A percentile compares a stretch with the other conserved stretches of the same genome.
These are phyloP conservation scores for Glomeris marginata DNA, from an alignment of 2,888 invertebrate species.

Conservation along the genomic window DNA sequence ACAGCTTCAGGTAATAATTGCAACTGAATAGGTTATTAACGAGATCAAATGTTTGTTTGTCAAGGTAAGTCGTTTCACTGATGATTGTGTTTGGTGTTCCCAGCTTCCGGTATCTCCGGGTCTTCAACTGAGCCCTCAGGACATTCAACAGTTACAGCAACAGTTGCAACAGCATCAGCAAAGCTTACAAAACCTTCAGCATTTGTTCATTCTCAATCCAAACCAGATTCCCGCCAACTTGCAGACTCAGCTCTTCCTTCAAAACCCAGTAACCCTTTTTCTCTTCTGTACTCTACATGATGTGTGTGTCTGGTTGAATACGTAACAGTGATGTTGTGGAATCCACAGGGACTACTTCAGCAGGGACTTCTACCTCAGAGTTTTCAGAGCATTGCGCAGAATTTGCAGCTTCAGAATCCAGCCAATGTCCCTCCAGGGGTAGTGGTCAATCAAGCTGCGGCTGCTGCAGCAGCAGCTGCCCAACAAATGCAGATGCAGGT, in stretches of 20 bases:
- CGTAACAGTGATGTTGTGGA: neutral
- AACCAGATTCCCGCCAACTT: slow-evolving; percentile 38
- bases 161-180: slow-evolving; percentile 47
- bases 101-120: slow-evolving; percentile 14
- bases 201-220: slow-evolving; percentile 47
- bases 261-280: slow-evolving; percentile 50
- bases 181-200: slow-evolving; percentile 47
- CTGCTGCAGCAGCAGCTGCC: slow-evolving; percentile 19
- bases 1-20: slow-evolving; percentile 9
- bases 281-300: neutral
- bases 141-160: slow-evolving; percentile 38
- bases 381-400: slow-evolving; percentile 20
- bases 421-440: slow-evolving; percentile 18
- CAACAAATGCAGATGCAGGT: slow-evolving; percentile 16
- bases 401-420: slow-evolving; percentile 18
- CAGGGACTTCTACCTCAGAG: slow-evolving; percentile 21
- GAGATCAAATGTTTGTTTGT: neutral
- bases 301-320: neutral
- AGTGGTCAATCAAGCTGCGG: slow-evolving; percentile 18
- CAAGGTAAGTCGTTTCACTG: neutral
- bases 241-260: slow-evolving; percentile 56
- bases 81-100: neutral
- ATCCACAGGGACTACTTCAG: slow-evolving; percentile 18
- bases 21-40: neutral
- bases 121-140: slow-evolving; percentile 27